phyloP scores from a whole-genome alignment of 2,113 vertebrate species.

The Albula glossodonta region DNA sequence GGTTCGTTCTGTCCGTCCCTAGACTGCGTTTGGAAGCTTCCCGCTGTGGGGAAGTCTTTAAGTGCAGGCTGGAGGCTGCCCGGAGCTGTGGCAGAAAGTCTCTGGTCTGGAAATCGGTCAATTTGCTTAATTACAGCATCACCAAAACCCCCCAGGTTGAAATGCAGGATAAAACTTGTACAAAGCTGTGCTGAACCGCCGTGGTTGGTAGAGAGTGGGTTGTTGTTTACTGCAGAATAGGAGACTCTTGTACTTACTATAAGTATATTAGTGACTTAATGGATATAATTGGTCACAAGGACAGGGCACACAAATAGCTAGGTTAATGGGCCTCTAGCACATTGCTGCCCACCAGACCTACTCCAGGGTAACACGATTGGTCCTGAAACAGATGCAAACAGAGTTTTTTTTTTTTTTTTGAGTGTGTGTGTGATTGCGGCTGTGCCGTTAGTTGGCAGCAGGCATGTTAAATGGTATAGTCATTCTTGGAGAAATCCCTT shows the following conservation, averaged over 20 bases:
- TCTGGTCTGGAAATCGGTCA: background rate
- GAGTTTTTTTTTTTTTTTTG: background rate
- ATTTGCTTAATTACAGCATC: background rate
- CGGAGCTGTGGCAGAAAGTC: background rate
- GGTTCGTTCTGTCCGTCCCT: background rate
- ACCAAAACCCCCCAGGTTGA: background rate
- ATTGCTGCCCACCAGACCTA: background rate
- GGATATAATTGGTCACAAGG: conserved; percentile 9
- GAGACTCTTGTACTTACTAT: conserved; percentile 5
- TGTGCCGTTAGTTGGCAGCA: background rate
- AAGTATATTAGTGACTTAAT: conserved; percentile 11
- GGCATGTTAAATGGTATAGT: background rate
- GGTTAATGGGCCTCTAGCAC: background rate
- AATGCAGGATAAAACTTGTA: background rate
- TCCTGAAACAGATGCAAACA: background rate
- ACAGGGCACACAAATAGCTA: background rate
- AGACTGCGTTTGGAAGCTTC: no score
- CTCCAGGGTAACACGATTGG: background rate
- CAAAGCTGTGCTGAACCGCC: background rate
- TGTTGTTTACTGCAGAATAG: background rate
- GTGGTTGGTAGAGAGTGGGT: background rate
- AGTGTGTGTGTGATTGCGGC: background rate
- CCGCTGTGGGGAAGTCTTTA: no score
- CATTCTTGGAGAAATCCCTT: background rate
- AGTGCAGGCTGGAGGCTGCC: no score